A percentile compares a stretch with the other conserved stretches of the same genome.
phyloP scores from a whole-genome alignment of 2,113 vertebrate genomes.

The Tympanuchus pallidicinctus region DNA sequence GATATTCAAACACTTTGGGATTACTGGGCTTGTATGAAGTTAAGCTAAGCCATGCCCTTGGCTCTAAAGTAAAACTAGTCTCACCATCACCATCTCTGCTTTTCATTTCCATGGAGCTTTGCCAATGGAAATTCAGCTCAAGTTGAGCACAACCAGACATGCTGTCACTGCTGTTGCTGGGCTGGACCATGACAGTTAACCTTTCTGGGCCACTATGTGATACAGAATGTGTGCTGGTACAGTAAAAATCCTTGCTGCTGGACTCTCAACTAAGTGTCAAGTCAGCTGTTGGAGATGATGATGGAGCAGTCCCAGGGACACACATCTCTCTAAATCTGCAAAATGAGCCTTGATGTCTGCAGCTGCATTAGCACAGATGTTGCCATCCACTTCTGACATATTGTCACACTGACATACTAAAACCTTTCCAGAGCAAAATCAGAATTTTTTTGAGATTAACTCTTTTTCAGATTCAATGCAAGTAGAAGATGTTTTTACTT shows the following conservation, averaged over 20 bases:
- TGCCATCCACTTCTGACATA: not conserved
- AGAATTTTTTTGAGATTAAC: not conserved
- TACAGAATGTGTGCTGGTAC: not conserved
- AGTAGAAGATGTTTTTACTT: not conserved
- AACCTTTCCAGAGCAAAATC: not conserved
- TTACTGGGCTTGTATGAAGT: not conserved
- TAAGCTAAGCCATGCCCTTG: not conserved
- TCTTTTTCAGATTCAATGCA: not conserved
- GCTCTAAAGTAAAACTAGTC: not conserved
- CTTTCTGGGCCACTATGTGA: not conserved
- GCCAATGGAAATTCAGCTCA: not conserved
- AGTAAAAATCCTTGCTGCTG: not conserved
- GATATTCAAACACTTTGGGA: not conserved
- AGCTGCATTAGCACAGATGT: not conserved
- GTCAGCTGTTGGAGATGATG: not conserved
- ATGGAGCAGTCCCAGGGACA: not conserved
- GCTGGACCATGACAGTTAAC: not conserved
- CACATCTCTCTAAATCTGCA: not conserved
- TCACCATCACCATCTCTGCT: not conserved
- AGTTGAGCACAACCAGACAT: not conserved
- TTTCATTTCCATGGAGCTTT: not conserved
- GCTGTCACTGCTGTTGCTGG: not conserved
- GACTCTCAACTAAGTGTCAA: not conserved
- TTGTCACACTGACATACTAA: not conserved
- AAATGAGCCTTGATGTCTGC: not conserved